Conservation (phyloP, 2,888 invertebrate species). For the Cryptus viduatorius region DNA sequence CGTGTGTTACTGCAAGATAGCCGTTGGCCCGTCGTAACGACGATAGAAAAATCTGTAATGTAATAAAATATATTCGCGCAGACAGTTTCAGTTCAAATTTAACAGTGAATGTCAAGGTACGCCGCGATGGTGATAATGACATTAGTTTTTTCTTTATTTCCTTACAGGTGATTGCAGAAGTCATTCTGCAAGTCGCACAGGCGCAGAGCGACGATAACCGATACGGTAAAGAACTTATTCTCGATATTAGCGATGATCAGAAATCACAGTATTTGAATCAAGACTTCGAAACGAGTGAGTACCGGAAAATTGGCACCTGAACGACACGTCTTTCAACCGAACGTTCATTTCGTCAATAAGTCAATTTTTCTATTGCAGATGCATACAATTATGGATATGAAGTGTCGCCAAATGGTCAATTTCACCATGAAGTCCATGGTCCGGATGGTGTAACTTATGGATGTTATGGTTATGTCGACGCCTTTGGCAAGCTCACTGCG, state of each 20-base stretch:
- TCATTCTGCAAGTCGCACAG: conserved; percentile 83
- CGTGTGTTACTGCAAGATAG: neutral
- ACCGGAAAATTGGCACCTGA: neutral
- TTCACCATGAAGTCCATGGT: conserved; percentile 92
- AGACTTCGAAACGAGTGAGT: conserved; percentile 91
- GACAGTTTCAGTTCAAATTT: neutral
- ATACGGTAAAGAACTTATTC: conserved; percentile 88
- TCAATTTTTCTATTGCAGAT: conserved; percentile 84
- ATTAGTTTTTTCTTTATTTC: conserved; percentile 41
- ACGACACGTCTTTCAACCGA: neutral
- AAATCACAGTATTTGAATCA: conserved; percentile 92
- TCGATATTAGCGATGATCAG: conserved; percentile 90
- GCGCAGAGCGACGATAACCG: conserved; percentile 73
- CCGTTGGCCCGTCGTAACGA: neutral
- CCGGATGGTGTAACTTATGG: conserved; percentile 93
- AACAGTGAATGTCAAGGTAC: neutral
- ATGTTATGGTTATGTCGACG: conserved; percentile 92
- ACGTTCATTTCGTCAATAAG: conserved; percentile 9
- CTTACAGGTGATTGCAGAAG: conserved; percentile 84
- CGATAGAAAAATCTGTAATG: conserved; percentile 3
- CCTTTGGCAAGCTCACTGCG: conserved; percentile 88
- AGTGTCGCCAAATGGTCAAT: conserved; percentile 90
- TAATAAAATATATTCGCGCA: neutral
- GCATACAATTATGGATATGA: conserved; percentile 93
- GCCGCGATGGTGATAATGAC: neutral